These are phyloP conservation scores for Meloidogyne floridensis DNA, from an alignment of 1,140 invertebrate genomes.

Conservation along the genomic window DNA sequence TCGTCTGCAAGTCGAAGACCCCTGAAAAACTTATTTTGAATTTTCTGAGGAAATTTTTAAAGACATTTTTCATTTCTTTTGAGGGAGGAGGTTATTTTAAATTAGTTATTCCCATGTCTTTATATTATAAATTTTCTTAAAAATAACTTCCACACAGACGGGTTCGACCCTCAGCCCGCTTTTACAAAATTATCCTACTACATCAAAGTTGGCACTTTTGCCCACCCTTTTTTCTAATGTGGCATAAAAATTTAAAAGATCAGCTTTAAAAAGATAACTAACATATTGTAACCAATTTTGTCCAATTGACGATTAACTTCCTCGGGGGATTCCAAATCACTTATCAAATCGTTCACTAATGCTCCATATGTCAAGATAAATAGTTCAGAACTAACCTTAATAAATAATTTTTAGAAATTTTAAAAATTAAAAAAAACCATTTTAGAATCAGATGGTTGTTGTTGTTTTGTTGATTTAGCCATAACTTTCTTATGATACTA, in stretches of 20 bases:
- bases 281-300: conserved; percentile 82
- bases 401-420: neutral
- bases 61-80: too few relatives aligned
- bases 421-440: conserved; percentile 14
- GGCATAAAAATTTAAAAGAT: neutral
- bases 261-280: neutral
- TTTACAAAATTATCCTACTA: too few relatives aligned
- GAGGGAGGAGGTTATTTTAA: too few relatives aligned
- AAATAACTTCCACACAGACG: too few relatives aligned
- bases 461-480: conserved; percentile 25
- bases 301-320: conserved; percentile 74
- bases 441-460: conserved; percentile 13
- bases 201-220: too few relatives aligned
- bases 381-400: conserved; percentile 73
- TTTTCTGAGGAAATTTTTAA: too few relatives aligned
- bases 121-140: too few relatives aligned
- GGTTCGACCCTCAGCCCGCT: too few relatives aligned
- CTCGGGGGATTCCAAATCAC: conserved; percentile 94
- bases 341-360: conserved; percentile 89
- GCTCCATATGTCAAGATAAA: conserved; percentile 97
- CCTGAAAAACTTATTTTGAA: conserved; percentile 45
- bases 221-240: too few relatives aligned
- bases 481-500: neutral
- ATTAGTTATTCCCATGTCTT: too few relatives aligned
- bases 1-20: conserved; percentile 95